phyloP scores from a whole-genome alignment of 2,888 invertebrate genomes.

The Tetragnatha montana region DNA sequence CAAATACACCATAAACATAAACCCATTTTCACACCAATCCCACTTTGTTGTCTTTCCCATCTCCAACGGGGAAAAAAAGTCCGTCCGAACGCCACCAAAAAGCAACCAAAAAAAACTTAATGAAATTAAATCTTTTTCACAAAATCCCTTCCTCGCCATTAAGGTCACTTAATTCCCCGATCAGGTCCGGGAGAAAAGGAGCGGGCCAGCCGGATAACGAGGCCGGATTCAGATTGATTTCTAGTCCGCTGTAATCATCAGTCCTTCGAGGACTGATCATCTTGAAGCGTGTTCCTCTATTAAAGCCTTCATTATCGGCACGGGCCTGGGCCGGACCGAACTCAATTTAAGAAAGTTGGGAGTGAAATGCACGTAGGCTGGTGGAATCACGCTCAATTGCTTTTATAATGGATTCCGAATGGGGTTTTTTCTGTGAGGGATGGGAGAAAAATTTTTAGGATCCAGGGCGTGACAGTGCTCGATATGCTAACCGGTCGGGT shows the following conservation, averaged over 20 bases:
- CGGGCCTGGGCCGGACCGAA: background rate
- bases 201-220: background rate
- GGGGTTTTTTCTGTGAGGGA: background rate
- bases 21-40: too few relatives aligned
- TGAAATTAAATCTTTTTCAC: background rate
- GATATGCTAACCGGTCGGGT: background rate
- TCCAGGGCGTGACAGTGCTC: background rate
- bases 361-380: background rate
- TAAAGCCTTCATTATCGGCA: background rate
- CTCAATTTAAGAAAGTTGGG: background rate
- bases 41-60: too few relatives aligned
- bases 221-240: background rate
- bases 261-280: background rate
- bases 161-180: background rate
- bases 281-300: background rate
- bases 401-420: conserved; percentile 1
- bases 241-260: background rate
- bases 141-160: background rate
- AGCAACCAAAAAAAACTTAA: background rate
- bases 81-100: too few relatives aligned
- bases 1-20: too few relatives aligned
- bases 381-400: background rate
- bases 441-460: background rate
- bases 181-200: background rate
- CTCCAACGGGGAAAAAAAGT: too few relatives aligned